These are phyloP conservation scores for Plagodis pulveraria DNA, from an alignment of 2,888 invertebrate species.

Conservation along the genomic window DNA sequence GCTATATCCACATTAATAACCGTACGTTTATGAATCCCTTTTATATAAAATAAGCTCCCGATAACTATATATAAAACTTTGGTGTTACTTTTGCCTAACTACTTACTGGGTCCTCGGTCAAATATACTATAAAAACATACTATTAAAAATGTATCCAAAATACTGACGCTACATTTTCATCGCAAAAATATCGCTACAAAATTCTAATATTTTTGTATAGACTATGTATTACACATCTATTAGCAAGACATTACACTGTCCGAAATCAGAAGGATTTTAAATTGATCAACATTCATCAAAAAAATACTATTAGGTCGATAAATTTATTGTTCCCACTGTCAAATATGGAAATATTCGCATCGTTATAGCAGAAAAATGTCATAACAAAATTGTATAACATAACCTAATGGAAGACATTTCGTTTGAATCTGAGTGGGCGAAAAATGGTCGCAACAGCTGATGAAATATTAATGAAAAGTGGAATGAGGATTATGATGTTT, in stretches of 20 bases:
- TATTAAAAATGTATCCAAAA: slow-evolving; percentile 75
- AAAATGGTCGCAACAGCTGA: slow-evolving; percentile 38
- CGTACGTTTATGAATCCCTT: slow-evolving; percentile 41
- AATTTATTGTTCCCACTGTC: slow-evolving; percentile 72
- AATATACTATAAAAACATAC: slow-evolving; percentile 59
- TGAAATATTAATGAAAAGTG: slow-evolving; percentile 51
- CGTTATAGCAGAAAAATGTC: slow-evolving; percentile 38
- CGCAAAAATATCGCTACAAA: slow-evolving; percentile 78
- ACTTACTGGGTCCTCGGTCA: slow-evolving; percentile 73
- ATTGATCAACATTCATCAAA: slow-evolving; percentile 61
- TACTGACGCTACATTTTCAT: slow-evolving; percentile 73
- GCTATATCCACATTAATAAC: slow-evolving; percentile 23
- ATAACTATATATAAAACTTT: slow-evolving; percentile 67
- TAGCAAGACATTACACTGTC: slow-evolving; percentile 51
- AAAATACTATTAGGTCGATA: slow-evolving; percentile 71
- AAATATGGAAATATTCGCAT: slow-evolving; percentile 42
- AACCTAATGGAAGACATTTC: slow-evolving; percentile 81
- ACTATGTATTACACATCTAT: slow-evolving; percentile 56
- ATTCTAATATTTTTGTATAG: slow-evolving; percentile 66
- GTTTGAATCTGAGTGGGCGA: slow-evolving; percentile 62
- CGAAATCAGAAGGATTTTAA: slow-evolving; percentile 47
- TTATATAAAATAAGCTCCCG: slow-evolving; percentile 71
- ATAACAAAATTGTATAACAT: slow-evolving; percentile 54
- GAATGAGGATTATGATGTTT: slow-evolving; percentile 57
- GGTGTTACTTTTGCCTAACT: slow-evolving; percentile 78